These are phyloP conservation scores for Zhuqinia jingwanae DNA, from an alignment of 2,888 invertebrate species.

Conservation along the genomic window DNA sequence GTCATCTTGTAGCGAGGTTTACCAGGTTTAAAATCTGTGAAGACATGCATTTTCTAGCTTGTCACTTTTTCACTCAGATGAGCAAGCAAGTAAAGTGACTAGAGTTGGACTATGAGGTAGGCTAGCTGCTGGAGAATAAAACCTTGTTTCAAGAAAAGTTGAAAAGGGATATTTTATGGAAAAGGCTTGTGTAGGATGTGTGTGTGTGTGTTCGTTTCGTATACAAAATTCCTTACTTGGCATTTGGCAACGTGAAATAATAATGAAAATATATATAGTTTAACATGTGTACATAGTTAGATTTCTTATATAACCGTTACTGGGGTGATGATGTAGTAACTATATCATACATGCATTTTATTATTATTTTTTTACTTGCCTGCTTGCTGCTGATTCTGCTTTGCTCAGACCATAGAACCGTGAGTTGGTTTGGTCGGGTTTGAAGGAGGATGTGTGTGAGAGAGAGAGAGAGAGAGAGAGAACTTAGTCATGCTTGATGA, in stretches of 20 bases:
- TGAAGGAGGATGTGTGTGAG: slow-evolving; percentile 69
- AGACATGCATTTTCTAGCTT: slow-evolving; percentile 70
- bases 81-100: slow-evolving; percentile 47
- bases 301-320: slow-evolving; percentile 23
- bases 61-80: slow-evolving; percentile 70
- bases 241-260: slow-evolving; percentile 33
- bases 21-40: slow-evolving; percentile 64
- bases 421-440: slow-evolving; percentile 63
- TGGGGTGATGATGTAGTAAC: not conserved
- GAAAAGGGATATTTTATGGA: slow-evolving; percentile 30
- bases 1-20: slow-evolving; percentile 62
- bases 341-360: not conserved
- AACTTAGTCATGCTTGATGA: slow-evolving; percentile 75
- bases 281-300: slow-evolving; percentile 6
- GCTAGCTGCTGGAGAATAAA: slow-evolving; percentile 28
- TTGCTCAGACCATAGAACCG: slow-evolving; percentile 30
- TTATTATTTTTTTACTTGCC: slow-evolving; percentile 24
- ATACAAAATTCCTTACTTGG: slow-evolving; percentile 43
- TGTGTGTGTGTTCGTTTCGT: too few relatives aligned
- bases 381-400: slow-evolving; percentile 16
- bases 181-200: not conserved
- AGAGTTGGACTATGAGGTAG: slow-evolving; percentile 20
- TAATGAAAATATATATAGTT: slow-evolving; percentile 12
- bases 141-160: slow-evolving; percentile 42
- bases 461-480: slow-evolving; percentile 63